Base-by-base conservation (phyloP, 2,113 vertebrate species). In the Apteryx mantelli region DNA sequence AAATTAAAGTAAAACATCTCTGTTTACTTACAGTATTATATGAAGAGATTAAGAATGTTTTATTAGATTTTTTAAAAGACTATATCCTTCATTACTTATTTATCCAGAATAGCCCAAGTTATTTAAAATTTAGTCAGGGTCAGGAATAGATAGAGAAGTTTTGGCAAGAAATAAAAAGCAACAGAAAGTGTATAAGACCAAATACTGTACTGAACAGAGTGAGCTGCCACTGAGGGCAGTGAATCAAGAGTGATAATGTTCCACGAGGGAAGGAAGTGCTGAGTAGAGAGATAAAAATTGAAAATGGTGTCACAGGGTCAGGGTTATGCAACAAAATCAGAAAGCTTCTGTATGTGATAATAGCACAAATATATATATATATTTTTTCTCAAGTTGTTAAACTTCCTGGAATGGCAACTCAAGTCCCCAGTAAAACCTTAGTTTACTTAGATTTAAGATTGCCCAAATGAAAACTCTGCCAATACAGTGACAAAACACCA, bases 201-300 rank as follows among this genome's bases (percentile, higher is more conserved):
- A 30, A 40, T 87, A 88, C 32, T 80, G 48, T 76, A 87, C 46
- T 89, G 74, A 97, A 80, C 66, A 91, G 91, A 91, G 55, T 56
- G 82, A 94, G 68, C 71, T 89, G 82, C 80, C 65, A 68, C 46
- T 48, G 79, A 81, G 75, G 63, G 64, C 0, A 3, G 53, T 88
- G 82, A 94, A 92, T 95, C 79, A 91, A 93, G 66, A 89, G 63
- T 70, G 92, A 80, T 92, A 96, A 82, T 0, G 0, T 38, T 88
- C 30, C 40, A 46, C 0, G 3, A 86, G 58, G 61, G 66, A 36
- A 94, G 44, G 70, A 95, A 93, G 80, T 64, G 75, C 68, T 74
- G 89, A 96, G 82, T 9, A 74, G 82, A 86, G 44, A 91, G 63
- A 92, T 60, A 95, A 96, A 91, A 95, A 42, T 42, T 74, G 81